A percentile compares a stretch with the other conserved stretches of the same genome.
Evolutionary conservation across 1,140 invertebrate genomes (phyloP).

Genomic region (Eciton burchellii): DNA sequence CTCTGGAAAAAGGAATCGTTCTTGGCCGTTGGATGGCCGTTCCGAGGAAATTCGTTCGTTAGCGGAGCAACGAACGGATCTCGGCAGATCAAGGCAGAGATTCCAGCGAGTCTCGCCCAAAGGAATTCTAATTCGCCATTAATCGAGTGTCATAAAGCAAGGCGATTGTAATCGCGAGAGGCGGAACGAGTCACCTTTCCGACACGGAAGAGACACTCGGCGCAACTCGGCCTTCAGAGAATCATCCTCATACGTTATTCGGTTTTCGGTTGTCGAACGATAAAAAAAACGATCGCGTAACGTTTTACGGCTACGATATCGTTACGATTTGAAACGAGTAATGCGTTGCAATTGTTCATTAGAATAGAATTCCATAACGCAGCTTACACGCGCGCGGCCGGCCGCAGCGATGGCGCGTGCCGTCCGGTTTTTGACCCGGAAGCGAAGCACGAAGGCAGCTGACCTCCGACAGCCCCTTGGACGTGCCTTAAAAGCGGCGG

Average conservation of each 20-base stretch:
- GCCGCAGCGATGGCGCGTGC: slow-evolving; percentile 69
- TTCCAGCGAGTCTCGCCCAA: slow-evolving; percentile 13
- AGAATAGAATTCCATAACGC: not conserved
- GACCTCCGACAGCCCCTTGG: slow-evolving; percentile 75
- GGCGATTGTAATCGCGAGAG: not conserved
- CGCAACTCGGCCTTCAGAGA: no score
- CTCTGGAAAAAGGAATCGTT: slow-evolving; percentile 42
- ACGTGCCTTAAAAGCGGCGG: slow-evolving; percentile 55
- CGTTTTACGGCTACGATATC: no score
- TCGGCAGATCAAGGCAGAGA: slow-evolving; percentile 42
- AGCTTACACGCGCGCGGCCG: slow-evolving; percentile 14
- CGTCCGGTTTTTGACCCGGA: slow-evolving; percentile 82
- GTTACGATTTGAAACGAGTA: not conserved
- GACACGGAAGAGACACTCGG: not conserved
- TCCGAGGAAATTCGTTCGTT: slow-evolving; percentile 55
- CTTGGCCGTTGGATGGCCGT: slow-evolving; percentile 44
- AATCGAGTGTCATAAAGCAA: slow-evolving; percentile 2
- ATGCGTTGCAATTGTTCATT: not conserved
- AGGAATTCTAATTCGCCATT: slow-evolving; percentile 40
- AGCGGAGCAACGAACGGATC: slow-evolving; percentile 40
- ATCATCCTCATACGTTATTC: no score
- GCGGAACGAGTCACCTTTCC: not conserved
- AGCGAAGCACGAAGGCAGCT: slow-evolving; percentile 67
- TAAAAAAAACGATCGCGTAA: no score
- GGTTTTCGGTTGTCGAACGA: no score